A percentile compares a stretch with the other conserved stretches of the same genome.
These are phyloP conservation scores for Pituophis catenifer DNA, from an alignment of 2,113 vertebrate genomes.

Conservation along the genomic window DNA sequence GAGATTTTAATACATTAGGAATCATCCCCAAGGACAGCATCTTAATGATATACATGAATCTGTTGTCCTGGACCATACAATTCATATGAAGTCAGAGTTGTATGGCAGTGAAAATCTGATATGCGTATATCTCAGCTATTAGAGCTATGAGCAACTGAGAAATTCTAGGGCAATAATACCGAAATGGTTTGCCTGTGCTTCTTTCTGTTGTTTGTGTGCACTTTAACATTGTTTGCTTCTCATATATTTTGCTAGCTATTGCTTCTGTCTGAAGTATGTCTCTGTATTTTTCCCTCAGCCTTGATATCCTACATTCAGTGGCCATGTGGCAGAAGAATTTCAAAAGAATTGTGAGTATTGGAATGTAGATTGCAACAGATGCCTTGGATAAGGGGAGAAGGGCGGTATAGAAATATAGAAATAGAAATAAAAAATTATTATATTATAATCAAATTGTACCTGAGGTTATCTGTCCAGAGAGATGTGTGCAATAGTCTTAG, in stretches of 20 bases:
- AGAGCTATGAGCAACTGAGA: not conserved
- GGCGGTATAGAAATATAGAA: no score
- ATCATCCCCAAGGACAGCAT: not conserved
- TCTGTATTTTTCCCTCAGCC: constrained; percentile 54
- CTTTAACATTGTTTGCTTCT: not conserved
- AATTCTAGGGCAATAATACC: no score
- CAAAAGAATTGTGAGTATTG: constrained; percentile 82
- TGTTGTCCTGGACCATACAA: not conserved
- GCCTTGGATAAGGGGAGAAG: no score
- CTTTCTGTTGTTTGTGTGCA: not conserved
- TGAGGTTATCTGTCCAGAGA: not conserved
- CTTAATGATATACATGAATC: not conserved
- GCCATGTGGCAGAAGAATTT: constrained; percentile 84
- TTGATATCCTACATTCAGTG: constrained; percentile 83
- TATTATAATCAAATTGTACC: not conserved
- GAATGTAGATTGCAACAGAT: fast-evolving
- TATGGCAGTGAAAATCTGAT: not conserved
- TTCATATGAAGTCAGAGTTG: not conserved
- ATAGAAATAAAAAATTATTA: no score
- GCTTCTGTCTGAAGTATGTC: not conserved
- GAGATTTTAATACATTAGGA: not conserved
- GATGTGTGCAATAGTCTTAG: not conserved
- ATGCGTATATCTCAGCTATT: not conserved
- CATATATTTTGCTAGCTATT: not conserved
- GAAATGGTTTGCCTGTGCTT: not conserved